Conservation (phyloP, 2,113 vertebrate species). For the Lophotis ruficrista region DNA sequence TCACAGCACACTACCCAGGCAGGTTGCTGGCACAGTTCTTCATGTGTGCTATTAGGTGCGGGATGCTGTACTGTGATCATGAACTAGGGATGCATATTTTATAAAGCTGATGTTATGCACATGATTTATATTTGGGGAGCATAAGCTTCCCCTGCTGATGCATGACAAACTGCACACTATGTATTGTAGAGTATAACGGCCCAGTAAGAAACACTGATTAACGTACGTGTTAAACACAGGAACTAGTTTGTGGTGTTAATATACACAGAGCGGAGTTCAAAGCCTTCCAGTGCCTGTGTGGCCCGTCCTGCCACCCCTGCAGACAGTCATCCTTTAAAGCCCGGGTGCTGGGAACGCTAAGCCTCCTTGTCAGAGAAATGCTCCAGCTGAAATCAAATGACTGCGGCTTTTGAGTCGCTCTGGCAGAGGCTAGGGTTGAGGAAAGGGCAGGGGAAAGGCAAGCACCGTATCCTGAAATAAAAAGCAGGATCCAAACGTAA, state of each 20-base stretch:
- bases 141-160: not conserved
- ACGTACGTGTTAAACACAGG: not conserved
- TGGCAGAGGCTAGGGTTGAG: not conserved
- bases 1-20: accelerated
- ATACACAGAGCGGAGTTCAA: not conserved
- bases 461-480: not conserved
- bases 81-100: not conserved
- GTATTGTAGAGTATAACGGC: not conserved
- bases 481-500: not conserved
- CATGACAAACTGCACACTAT: not conserved
- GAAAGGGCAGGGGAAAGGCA: not conserved
- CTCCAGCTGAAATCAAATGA: not conserved
- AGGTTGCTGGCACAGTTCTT: not conserved
- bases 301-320: not conserved
- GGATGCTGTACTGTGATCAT: not conserved
- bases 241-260: not conserved
- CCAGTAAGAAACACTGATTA: not conserved
- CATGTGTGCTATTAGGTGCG: not conserved
- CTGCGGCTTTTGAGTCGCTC: not conserved
- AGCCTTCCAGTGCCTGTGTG: not conserved
- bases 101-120: not conserved
- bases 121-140: not conserved
- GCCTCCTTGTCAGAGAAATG: not conserved
- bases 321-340: not conserved
- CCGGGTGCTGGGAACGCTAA: accelerated